Evolutionary conservation across 2,797 vertebrate species (phyloP).

Genomic region (Chaetodon trifasciatus): DNA sequence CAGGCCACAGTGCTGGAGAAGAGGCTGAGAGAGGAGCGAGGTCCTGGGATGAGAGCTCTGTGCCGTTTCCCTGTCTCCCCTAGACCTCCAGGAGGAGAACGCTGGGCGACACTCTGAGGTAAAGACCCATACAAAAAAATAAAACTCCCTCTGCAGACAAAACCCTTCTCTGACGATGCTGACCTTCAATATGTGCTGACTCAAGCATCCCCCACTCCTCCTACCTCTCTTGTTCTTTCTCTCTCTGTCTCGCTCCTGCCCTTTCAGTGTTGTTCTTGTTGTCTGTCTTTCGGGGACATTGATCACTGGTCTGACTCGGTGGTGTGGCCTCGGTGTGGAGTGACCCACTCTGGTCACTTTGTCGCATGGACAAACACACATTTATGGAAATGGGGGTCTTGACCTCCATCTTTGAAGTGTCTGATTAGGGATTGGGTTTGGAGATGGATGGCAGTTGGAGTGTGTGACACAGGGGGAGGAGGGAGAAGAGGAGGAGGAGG

Average conservation of each 20-base stretch:
- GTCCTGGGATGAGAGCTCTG: conserved; percentile 75
- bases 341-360: conserved; percentile 59
- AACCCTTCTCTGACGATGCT: conserved; percentile 62
- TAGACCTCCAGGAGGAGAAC: conserved; percentile 67
- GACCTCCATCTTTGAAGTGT: conserved; percentile 71
- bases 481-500: conserved; percentile 28
- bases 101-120: conserved; percentile 74
- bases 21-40: conserved; percentile 24
- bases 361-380: conserved; percentile 52
- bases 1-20: conserved; percentile 27
- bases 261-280: conserved; percentile 31
- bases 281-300: conserved; percentile 47
- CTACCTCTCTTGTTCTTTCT: conserved; percentile 53
- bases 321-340: conserved; percentile 54
- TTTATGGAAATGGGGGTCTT: conserved; percentile 67
- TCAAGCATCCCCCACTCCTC: conserved; percentile 49
- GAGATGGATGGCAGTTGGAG: conserved; percentile 68
- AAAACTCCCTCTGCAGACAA: conserved; percentile 64
- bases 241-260: conserved; percentile 26
- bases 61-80: conserved; percentile 51
- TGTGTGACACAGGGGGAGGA: conserved; percentile 44
- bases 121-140: conserved; percentile 53
- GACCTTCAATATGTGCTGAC: conserved; percentile 79
- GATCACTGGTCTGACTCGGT: conserved; percentile 56
- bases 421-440: conserved; percentile 45